Evolutionary conservation across 2,797 vertebrate genomes (phyloP).

Genomic region (Squalus acanthias): DNA sequence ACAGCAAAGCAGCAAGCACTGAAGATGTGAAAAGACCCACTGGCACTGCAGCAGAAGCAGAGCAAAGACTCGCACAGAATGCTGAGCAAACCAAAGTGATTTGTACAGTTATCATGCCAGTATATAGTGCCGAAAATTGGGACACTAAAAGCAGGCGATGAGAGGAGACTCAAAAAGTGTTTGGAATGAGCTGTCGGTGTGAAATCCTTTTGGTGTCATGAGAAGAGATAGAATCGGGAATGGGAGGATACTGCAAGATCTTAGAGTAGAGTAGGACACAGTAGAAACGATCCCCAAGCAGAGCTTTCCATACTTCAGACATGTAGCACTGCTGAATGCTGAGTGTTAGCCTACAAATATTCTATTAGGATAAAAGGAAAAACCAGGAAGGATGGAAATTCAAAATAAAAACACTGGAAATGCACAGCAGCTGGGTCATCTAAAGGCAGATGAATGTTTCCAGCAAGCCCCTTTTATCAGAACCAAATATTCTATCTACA

Average conservation of each 20-base stretch:
- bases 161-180: conserved; percentile 17
- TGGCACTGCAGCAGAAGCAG: background rate
- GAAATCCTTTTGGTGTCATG: conserved; percentile 13
- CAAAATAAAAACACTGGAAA: conserved; percentile 10
- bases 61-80: background rate
- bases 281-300: background rate
- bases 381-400: background rate
- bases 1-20: background rate
- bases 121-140: background rate
- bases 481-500: background rate
- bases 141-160: background rate
- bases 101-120: background rate
- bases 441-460: background rate
- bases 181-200: background rate
- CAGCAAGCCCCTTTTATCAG: background rate
- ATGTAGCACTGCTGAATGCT: background rate
- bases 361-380: background rate
- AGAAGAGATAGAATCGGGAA: conserved; percentile 28
- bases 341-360: background rate
- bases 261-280: background rate
- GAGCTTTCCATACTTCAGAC: background rate
- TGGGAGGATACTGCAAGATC: background rate
- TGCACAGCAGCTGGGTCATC: background rate
- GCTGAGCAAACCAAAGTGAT: background rate
- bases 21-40: background rate